Conservation (phyloP, 2,888 invertebrate genomes). For the Acanthopleura granulata region DNA sequence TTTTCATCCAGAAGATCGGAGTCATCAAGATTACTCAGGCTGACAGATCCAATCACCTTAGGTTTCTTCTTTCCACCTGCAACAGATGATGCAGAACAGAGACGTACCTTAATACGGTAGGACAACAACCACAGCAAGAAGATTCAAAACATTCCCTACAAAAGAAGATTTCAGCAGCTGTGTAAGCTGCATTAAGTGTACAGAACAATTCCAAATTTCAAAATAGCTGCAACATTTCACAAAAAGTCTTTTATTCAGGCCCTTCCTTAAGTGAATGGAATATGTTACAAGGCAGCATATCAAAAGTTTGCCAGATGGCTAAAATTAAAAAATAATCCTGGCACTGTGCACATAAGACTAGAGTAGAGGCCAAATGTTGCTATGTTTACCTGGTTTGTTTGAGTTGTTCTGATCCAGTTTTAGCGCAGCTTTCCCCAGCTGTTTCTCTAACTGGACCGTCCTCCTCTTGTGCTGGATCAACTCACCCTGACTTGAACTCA, state of each 20-base stretch:
- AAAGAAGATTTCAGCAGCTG: too few relatives aligned
- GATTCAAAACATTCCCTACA: too few relatives aligned
- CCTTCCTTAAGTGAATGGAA: neutral
- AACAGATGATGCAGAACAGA: neutral
- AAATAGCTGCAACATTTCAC: too few relatives aligned
- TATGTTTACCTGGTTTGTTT: neutral
- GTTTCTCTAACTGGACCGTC: conserved; percentile 64
- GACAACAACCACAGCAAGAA: too few relatives aligned
- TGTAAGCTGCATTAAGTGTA: too few relatives aligned
- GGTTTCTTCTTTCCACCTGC: conserved; percentile 1
- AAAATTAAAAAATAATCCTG: neutral
- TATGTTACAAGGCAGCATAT: neutral
- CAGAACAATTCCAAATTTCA: too few relatives aligned
- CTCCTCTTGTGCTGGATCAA: conserved; percentile 52
- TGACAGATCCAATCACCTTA: neutral
- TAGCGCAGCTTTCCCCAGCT: conserved; percentile 60
- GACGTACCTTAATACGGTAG: too few relatives aligned
- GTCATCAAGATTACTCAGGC: neutral
- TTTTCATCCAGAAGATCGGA: neutral
- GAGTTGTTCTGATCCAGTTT: conserved; percentile 23
- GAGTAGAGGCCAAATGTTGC: neutral
- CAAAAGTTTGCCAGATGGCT: neutral
- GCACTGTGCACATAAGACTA: neutral
- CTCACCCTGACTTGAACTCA: conserved; percentile 44
- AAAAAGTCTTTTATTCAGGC: too few relatives aligned